Evolutionary conservation across 2,888 invertebrate species (phyloP).

Genomic region (Philopedon plagiatum): DNA sequence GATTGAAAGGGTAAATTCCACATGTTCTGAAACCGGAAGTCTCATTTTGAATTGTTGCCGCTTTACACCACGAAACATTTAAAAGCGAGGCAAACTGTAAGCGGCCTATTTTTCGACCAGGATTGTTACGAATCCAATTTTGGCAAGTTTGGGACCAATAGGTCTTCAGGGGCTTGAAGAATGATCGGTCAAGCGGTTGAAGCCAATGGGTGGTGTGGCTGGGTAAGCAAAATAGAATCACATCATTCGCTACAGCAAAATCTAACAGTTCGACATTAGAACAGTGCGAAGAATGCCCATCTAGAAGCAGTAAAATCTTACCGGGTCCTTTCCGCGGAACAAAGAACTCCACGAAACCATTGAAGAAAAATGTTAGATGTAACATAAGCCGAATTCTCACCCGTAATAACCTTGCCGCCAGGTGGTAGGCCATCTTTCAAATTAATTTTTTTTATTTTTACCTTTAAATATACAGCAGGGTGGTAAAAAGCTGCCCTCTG

Average conservation of each 20-base stretch:
- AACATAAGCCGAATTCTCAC: conserved; percentile 33
- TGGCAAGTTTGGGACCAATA: conserved; percentile 16
- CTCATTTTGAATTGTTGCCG: conserved; percentile 38
- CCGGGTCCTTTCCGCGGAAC: conserved; percentile 54
- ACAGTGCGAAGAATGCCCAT: conserved; percentile 58
- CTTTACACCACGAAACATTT: conserved; percentile 36
- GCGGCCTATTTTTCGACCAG: no score
- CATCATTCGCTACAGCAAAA: conserved; percentile 56
- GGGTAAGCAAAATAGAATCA: conserved; percentile 55
- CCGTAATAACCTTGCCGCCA: conserved; percentile 10
- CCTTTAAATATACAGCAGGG: conserved; percentile 24
- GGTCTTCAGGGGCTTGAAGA: conserved; percentile 3
- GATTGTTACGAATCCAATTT: conserved; percentile 16
- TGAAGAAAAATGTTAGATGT: conserved; percentile 27
- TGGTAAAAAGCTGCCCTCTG: conserved; percentile 47
- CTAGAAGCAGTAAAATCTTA: conserved; percentile 56
- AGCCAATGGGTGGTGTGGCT: conserved; percentile 51
- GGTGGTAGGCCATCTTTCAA: conserved; percentile 27
- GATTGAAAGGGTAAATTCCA: conserved; percentile 30
- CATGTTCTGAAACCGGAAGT: conserved; percentile 35
- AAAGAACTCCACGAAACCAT: conserved; percentile 54
- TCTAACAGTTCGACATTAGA: conserved; percentile 49
- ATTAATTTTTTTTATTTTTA: conserved; percentile 19
- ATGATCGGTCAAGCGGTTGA: conserved; percentile 51
- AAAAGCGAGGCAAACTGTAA: conserved; percentile 8